A percentile compares a stretch with the other conserved stretches of the same genome.
phyloP scores from a whole-genome alignment of 2,888 invertebrate genomes.

The Nomada ruficornis region DNA sequence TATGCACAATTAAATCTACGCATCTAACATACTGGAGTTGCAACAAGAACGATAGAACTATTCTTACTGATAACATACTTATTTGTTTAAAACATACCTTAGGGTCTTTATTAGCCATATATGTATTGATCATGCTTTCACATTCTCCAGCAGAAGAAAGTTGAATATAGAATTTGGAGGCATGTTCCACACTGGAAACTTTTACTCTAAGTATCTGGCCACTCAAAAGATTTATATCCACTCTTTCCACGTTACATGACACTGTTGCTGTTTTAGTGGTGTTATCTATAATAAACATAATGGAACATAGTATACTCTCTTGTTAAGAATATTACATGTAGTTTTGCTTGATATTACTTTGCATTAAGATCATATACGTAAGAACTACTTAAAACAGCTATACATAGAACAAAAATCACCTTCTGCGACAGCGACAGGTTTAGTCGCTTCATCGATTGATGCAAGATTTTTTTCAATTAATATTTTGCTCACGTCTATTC shows the following conservation, averaged over 20 bases:
- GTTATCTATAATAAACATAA: conserved; percentile 43
- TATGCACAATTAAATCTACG: conserved; percentile 5
- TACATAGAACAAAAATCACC: conserved; percentile 46
- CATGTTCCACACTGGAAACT: conserved; percentile 83
- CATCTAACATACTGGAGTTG: not conserved
- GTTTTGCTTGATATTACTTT: not conserved
- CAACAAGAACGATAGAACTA: not conserved
- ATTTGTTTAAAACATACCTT: conserved; percentile 72
- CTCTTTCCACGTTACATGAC: conserved; percentile 58
- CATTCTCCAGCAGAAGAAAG: conserved; percentile 81
- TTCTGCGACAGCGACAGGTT: not conserved
- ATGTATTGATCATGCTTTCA: conserved; percentile 74
- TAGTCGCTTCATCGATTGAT: conserved; percentile 56
- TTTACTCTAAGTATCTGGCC: conserved; percentile 84
- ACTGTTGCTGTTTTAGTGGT: not conserved
- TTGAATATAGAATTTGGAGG: conserved; percentile 84
- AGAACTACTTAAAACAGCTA: not conserved
- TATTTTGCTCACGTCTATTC: conserved; percentile 85
- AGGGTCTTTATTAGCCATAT: conserved; percentile 74
- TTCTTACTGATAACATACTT: conserved; percentile 3
- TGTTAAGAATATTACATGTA: not conserved
- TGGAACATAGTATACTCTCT: not conserved
- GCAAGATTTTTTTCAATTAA: conserved; percentile 86
- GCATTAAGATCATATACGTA: not conserved
- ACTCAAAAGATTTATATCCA: conserved; percentile 83